Base-by-base conservation (phyloP, 2,888 invertebrate genomes). In the Leptinotarsa juncta region DNA sequence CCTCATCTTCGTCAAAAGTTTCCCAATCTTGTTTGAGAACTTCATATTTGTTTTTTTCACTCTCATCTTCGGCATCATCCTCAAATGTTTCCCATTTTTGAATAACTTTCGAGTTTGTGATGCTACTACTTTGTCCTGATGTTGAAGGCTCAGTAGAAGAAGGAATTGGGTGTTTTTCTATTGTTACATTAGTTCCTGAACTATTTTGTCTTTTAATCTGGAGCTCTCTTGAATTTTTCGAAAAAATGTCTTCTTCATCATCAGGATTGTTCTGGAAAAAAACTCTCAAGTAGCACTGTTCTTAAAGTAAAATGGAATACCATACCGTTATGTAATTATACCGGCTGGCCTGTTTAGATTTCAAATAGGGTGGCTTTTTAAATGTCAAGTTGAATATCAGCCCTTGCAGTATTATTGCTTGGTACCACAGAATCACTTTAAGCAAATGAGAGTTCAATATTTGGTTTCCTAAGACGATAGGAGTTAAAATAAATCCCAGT, bases 331-430 rank as follows among this genome's bases (percentile, higher is more conserved):
- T 79, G 71, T 85, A 81, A 72, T 86, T 83, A 70, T 87, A 87
- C 26, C 80, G 80, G 48, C 75, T 76, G 51, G 78, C 79, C 69
- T 79, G 80, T 60, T 81, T 81, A 10, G 83, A 81, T 78, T 88
- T 88, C 69, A 87, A 78, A 78, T 92, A 92, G 57, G 89, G 83
- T 0, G 92, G 92, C 72, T 91, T 88, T 18, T 89, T 89, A 78
- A 90, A 91, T 1, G 90, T 86, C 0, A 91, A 88, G 71, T 90
- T 84, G 79, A 90, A 88, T 7, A 91, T 71, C 76, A 91, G 88
- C 79, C 91, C 91, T 82, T 91, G 91, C 87, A 92, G 89, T 16
- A 92, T 84, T 20, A 91, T 87, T 0, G 91, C 90, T 74, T 90
- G 90, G 79, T 91, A 91, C 80, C 91, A 89, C 86, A 91, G 88